Conservation (phyloP, 2,888 invertebrate genomes). For the Ctenicera cuprea region DNA sequence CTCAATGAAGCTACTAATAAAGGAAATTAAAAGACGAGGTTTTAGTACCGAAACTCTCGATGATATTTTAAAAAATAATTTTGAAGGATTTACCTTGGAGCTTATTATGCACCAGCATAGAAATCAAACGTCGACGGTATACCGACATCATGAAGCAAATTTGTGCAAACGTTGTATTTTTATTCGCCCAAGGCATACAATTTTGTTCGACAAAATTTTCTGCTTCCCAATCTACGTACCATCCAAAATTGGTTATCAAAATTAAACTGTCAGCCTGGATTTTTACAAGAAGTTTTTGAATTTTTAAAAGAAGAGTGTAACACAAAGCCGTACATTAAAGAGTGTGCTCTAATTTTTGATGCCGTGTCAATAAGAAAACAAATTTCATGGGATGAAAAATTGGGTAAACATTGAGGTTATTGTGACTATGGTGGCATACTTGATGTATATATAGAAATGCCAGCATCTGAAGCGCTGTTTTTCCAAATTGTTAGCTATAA, state of each 20-base stretch:
- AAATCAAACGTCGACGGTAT: constrained; percentile 36
- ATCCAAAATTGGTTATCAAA: constrained; percentile 56
- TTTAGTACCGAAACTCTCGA: constrained; percentile 45
- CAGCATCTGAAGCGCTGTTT: constrained; percentile 52
- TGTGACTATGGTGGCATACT: constrained; percentile 51
- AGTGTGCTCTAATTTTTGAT: constrained; percentile 51
- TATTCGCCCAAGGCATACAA: constrained; percentile 59
- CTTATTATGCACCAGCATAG: constrained; percentile 38
- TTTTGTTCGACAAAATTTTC: constrained; percentile 53
- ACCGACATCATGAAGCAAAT: constrained; percentile 54
- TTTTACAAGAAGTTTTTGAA: constrained; percentile 43
- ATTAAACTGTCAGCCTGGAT: constrained; percentile 56
- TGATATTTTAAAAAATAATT: constrained; percentile 49
- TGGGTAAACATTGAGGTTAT: constrained; percentile 48
- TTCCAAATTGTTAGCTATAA: constrained; percentile 51
- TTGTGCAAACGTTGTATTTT: constrained; percentile 54
- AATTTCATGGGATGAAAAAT: constrained; percentile 20
- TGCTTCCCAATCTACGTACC: constrained; percentile 55
- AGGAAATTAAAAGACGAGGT: constrained; percentile 44
- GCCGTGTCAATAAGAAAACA: constrained; percentile 42
- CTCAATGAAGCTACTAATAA: constrained; percentile 26
- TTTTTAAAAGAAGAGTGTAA: constrained; percentile 53
- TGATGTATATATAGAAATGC: constrained; percentile 46
- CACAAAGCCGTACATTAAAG: constrained; percentile 46
- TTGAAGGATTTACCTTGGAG: constrained; percentile 54